Evolutionary conservation across 2,797 vertebrate genomes (phyloP), one percentile per base, ranked within the genome.

Genomic region (Epinephelus malabaricus): DNA sequence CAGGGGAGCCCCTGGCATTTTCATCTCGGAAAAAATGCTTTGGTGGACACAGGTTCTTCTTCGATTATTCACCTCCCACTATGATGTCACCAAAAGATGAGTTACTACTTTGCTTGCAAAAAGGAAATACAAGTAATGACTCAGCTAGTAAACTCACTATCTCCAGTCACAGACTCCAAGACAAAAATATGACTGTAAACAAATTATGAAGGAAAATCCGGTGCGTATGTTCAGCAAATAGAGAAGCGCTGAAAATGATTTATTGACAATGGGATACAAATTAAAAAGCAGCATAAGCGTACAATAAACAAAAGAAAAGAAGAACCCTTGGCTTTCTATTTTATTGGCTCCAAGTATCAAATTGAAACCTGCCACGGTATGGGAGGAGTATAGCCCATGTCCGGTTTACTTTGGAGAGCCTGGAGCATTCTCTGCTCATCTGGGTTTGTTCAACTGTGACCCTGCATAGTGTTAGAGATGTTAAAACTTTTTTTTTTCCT

Each of bases 371-470:
- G 90, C 80, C 79, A 79, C 40, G 19, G 75, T 71, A 86, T 55
- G 69, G 64, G 73, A 83, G 68, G 83, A 80, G 62, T 72, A 78
- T 49, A 76, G 65, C 81, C 91, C 25, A 69, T 80, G 86, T 90
- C 89, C 85, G 60, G 83, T 93, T 92, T 90, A 86, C 79, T 93
- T 92, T 92, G 93, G 92, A 94, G 78, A 60, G 85, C 85, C 82
- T 46, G 34, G 46, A 91, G 91, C 89, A 81, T 84, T 93, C 87
- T 81, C 79, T 86, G 73, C 77, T 93, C 92, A 92, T 92, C 90
- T 93, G 92, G 91, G 84, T 92, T 92, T 85, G 87, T 92, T 92
- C 91, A 92, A 82, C 86, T 89, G 87, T 91, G 89, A 93, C 91
- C 87, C 90, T 92, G 89, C 77, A 61, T 72, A 89, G 86, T 86